Percentiles rank a stretch among this genome's conserved stretches.
These are phyloP conservation scores for Aptenodytes forsteri DNA, from an alignment of 2,113 vertebrate genomes.

Conservation along the genomic window DNA sequence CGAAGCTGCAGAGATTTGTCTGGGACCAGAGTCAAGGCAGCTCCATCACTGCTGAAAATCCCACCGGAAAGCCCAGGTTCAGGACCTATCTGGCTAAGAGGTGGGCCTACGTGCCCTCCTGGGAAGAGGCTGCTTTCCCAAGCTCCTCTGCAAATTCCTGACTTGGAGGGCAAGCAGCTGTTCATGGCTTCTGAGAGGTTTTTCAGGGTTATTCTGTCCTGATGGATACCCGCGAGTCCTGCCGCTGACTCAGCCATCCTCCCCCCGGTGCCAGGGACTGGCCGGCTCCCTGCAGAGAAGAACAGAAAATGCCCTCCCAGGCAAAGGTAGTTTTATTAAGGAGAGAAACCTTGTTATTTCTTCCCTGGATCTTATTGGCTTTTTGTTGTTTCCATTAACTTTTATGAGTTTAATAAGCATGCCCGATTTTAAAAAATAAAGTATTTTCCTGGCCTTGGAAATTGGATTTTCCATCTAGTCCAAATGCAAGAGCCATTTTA, in stretches of 20 bases:
- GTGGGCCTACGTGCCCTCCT: accelerated
- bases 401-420: constrained; percentile 43
- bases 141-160: background rate
- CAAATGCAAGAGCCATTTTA: background rate
- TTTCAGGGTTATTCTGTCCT: background rate
- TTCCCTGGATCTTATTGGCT: background rate
- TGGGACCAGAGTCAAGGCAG: background rate
- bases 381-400: constrained; percentile 37
- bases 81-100: background rate
- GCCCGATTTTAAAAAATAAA: background rate
- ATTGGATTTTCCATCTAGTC: constrained; percentile 4
- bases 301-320: background rate
- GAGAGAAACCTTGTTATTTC: background rate
- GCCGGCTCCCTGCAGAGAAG: background rate
- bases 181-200: background rate
- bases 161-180: background rate
- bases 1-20: accelerated
- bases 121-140: accelerated
- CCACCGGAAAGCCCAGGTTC: background rate
- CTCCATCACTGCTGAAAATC: background rate
- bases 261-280: background rate
- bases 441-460: background rate
- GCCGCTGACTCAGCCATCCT: background rate
- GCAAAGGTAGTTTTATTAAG: background rate
- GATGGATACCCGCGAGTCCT: background rate